Evolutionary conservation across 2,113 vertebrate genomes (phyloP), one percentile per base, ranked within the genome.

Genomic region (Proterorhinus semilunaris): DNA sequence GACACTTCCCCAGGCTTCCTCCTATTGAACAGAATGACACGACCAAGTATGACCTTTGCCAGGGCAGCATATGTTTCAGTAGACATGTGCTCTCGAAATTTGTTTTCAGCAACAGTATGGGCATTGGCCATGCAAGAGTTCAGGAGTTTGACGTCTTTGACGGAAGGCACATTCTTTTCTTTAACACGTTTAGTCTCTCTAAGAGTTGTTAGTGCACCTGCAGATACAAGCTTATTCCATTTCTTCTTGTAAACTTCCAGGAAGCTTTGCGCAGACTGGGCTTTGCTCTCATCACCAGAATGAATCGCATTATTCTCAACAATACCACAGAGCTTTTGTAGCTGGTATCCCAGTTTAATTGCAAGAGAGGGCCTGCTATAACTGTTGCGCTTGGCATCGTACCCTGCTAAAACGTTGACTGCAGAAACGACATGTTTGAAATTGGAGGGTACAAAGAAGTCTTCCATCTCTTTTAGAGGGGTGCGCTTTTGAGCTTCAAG

Each of bases 241-340:
- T 81, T 76, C 15, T 75, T 67, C 44, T 74, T 74, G 59, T 87
- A 85, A 9, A 78, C 49, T 0, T 71, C 65, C 7, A 85, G 76
- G 52, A 88, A 90, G 6, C n/a, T 69, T 5, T 11, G 61, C 0
- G 85, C 85, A 1, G 78, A 69, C 52, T 87, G 66, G 0, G 75
- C 79, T 54, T 27, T 12, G 5, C 10, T 6, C 0, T 15, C 15
- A 36, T 87, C 71, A 0, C 84, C 76, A 0, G 11, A 0, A 55
- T 75, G 49, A 1, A 46, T 8, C 0, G 88, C 88, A 0, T 83
- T 86, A 0, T 1, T 27, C 53, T 87, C 66, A 0, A 86, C 79
- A 8, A 90, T 83, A 1, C 6, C 3, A 8, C 88, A 88, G 57
- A 69, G 48, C 75, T 90, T 88, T 79, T 88, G 82, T 0, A 90